Conservation (phyloP, 2,113 vertebrate genomes). For the Lipophrys pholis region DNA sequence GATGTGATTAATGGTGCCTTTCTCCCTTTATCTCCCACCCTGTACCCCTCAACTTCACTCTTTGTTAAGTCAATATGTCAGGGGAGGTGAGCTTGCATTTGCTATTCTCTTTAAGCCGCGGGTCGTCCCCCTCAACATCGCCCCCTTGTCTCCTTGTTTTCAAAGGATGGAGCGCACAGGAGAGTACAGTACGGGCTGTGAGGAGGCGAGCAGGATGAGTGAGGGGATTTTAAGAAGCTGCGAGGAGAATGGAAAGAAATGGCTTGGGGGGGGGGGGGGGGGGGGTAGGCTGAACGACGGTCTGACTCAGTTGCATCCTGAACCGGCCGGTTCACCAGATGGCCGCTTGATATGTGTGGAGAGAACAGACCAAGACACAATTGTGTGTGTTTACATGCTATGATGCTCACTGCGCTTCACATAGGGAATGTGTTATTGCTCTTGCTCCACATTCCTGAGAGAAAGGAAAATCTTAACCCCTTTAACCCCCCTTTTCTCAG, state of each 20-base stretch:
- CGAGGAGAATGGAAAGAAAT: constrained; percentile 45
- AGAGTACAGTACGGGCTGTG: not conserved
- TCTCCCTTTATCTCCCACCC: constrained; percentile 33
- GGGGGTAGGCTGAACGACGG: constrained; percentile 34
- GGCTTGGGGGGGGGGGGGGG: constrained; percentile 12
- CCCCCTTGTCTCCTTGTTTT: constrained; percentile 7
- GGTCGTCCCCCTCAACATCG: constrained; percentile 17
- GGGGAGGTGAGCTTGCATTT: constrained; percentile 39
- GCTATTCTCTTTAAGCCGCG: constrained; percentile 35
- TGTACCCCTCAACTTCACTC: constrained; percentile 16
- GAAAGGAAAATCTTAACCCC: constrained; percentile 61
- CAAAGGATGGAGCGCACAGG: constrained; percentile 1
- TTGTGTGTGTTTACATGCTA: constrained; percentile 35
- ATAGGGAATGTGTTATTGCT: constrained; percentile 58
- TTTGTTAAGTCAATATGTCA: constrained; percentile 41
- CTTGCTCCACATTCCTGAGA: constrained; percentile 58
- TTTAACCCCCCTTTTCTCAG: constrained; percentile 48
- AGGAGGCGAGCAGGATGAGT: constrained; percentile 1
- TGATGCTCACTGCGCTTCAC: constrained; percentile 38
- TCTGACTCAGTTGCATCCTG: constrained; percentile 36
- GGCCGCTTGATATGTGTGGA: constrained; percentile 50
- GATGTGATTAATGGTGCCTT: constrained; percentile 42
- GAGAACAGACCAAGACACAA: constrained; percentile 18
- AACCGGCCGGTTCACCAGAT: constrained; percentile 57
- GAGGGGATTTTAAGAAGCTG: constrained; percentile 6